Evolutionary conservation across 2,113 vertebrate species (phyloP), one percentile per base, ranked within the genome.

Genomic region (Phalacrocorax aristotelis): DNA sequence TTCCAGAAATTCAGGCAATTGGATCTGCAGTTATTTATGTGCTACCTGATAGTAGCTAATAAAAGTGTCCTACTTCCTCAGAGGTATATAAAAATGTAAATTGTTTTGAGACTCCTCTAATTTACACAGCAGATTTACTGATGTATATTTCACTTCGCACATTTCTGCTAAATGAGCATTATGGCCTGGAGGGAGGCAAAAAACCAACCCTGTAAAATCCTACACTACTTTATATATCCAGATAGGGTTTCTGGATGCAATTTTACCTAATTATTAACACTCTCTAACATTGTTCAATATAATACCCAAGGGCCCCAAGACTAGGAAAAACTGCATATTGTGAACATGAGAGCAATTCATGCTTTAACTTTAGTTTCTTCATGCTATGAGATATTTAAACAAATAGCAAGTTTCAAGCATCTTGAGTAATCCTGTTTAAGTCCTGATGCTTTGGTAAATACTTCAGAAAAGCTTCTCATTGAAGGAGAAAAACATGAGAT

Each of bases 51-150:
- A 85, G 83, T 9, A 87, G 89, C 70, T 87, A 91, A 85, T 85
- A 62, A 82, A 93, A 81, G 71, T 65, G 46, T 62, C 84, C 54
- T 95, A 14, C 38, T 93, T 92, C 84, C 80, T 52, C 62, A 48
- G 42, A 69, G 52, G 32, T 20, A 15, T 64, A n/a, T 66, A 70
- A 93, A 90, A 64, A 88, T 17, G 20, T 32, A 91, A 87, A 83
- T 93, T 92, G 55, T 69, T 94, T 82, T 57, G 65, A 82, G 93
- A 79, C 26, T 51, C 75, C 58, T 78, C 93, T 94, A 83, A 49
- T 95, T 94, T 90, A 75, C 76, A 62, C 62, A 72, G 36, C 32
- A 38, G 60, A 34, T 88, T 83, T 93, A 29, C 30, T 90, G 54
- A 54, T 49, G 10, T 5, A 1, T 54, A 49, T 57, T 69, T 79